Conservation (phyloP, 2,888 invertebrate genomes). For the Lomographa bimaculata region DNA sequence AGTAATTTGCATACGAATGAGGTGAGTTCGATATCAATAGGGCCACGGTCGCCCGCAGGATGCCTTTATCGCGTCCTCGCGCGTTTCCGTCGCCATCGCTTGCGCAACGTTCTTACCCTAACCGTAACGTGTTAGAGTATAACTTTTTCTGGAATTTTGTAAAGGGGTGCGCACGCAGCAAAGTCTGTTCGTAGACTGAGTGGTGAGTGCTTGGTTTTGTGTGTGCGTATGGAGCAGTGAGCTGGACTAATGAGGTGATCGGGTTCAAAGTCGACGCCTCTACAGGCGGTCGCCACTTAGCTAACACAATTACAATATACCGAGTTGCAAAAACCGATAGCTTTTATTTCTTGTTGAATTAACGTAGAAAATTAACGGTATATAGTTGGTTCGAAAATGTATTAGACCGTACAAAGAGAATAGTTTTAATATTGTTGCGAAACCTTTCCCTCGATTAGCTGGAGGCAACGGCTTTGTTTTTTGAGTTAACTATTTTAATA, state of each 20-base stretch:
- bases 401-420: slow-evolving; percentile 6
- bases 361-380: slow-evolving; percentile 8
- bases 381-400: slow-evolving; percentile 18
- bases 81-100: slow-evolving; percentile 69
- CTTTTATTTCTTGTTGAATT: slow-evolving; percentile 13
- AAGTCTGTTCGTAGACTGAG: slow-evolving; percentile 71
- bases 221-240: slow-evolving; percentile 65
- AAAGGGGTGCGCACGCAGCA: slow-evolving; percentile 66
- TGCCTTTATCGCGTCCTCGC: slow-evolving; percentile 70
- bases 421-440: slow-evolving; percentile 24
- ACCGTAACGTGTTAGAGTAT: slow-evolving; percentile 42
- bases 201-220: slow-evolving; percentile 56
- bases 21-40: slow-evolving; percentile 70
- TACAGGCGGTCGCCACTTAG: slow-evolving; percentile 65
- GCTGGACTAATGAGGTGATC: slow-evolving; percentile 77
- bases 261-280: slow-evolving; percentile 76
- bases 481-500: too few relatives aligned
- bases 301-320: slow-evolving; percentile 42
- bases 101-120: slow-evolving; percentile 56
- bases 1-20: slow-evolving; percentile 73
- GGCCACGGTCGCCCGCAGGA: slow-evolving; percentile 82
- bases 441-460: slow-evolving; percentile 25
- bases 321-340: slow-evolving; percentile 21
- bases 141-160: slow-evolving; percentile 43
- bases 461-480: slow-evolving; percentile 14